These are phyloP conservation scores for Callyntrura guangdongensis DNA, from an alignment of 2,888 invertebrate species.

Conservation along the genomic window DNA sequence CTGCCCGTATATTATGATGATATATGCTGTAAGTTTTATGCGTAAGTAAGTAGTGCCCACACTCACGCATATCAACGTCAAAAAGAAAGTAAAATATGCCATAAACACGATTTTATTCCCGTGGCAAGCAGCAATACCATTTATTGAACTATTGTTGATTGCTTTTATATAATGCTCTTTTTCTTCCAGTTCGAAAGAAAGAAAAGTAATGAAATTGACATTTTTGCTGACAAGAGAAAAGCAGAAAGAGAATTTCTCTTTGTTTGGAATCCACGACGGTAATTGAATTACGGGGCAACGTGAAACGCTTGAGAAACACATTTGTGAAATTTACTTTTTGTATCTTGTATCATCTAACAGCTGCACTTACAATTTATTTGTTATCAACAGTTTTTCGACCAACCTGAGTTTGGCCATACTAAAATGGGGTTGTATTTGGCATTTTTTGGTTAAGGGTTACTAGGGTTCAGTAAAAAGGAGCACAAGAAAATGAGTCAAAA, in stretches of 20 bases:
- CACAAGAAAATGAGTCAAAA: neutral
- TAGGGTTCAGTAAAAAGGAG: neutral
- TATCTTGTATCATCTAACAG: too few species aligned
- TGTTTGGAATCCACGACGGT: neutral
- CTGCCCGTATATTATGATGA: conserved; percentile 7
- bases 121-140: neutral
- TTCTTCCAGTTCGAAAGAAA: neutral
- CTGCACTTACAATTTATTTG: neutral
- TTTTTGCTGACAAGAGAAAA: neutral
- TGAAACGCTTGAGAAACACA: neutral
- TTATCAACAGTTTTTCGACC: too few species aligned
- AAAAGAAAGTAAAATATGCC: neutral
- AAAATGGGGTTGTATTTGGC: too few species aligned
- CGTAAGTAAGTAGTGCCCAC: neutral
- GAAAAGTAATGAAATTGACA: neutral
- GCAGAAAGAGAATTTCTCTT: neutral
- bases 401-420: too few species aligned
- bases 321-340: neutral
- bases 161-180: neutral
- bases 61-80: neutral
- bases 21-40: neutral
- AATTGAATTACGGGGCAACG: too few species aligned
- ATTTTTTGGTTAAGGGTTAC: too few species aligned
- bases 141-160: neutral
- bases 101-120: conserved; percentile 38